These are phyloP conservation scores for Scortum barcoo DNA, from an alignment of 2,113 vertebrate species.

Conservation along the genomic window DNA sequence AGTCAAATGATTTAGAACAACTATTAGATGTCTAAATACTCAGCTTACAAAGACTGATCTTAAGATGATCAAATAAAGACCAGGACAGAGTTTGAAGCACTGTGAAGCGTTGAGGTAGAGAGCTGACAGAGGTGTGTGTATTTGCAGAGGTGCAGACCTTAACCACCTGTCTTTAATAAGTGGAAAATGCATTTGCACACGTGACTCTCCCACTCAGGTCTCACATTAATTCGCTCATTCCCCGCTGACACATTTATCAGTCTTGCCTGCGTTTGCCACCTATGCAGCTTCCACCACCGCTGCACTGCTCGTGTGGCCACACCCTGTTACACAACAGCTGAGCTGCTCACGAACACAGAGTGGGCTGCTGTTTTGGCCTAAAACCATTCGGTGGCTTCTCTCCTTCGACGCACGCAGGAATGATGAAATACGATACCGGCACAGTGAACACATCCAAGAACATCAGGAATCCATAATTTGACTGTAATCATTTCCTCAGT, in stretches of 20 bases:
- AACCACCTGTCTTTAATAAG: conserved; percentile 20
- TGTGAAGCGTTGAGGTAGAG: neutral
- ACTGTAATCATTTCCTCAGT: conserved; percentile 53
- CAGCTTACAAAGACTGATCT: too few relatives aligned
- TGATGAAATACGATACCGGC: conserved; percentile 18
- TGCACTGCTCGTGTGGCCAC: conserved; percentile 41
- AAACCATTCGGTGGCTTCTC: conserved; percentile 48
- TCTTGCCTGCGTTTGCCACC: conserved; percentile 50
- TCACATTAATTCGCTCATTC: conserved; percentile 11
- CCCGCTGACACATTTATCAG: conserved; percentile 24
- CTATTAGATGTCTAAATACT: too few relatives aligned
- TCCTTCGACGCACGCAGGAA: conserved; percentile 4
- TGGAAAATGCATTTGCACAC: conserved; percentile 21
- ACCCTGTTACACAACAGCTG: conserved; percentile 70
- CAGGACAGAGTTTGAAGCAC: neutral
- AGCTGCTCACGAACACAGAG: conserved; percentile 26
- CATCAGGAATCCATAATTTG: conserved; percentile 51
- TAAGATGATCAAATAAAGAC: neutral
- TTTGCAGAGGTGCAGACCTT: conserved; percentile 6
- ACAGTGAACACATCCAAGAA: conserved; percentile 13
- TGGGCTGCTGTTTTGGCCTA: conserved; percentile 51
- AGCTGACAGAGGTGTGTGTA: neutral
- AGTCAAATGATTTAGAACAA: neutral
- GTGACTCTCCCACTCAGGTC: conserved; percentile 3
- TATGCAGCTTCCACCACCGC: conserved; percentile 39